Conservation (phyloP, 2,888 invertebrate species). For the Hyalella azteca region DNA sequence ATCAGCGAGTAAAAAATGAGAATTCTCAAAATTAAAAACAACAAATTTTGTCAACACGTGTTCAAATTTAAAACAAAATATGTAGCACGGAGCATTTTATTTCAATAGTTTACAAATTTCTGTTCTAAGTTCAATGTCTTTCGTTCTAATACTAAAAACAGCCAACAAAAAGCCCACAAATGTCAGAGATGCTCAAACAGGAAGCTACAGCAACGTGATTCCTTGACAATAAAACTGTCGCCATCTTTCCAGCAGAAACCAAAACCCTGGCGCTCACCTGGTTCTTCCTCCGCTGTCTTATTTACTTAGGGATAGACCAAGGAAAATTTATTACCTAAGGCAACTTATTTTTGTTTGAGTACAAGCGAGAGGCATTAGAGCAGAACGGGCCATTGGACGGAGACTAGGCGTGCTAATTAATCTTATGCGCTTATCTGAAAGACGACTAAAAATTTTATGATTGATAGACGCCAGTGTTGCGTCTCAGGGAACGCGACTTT, state of each 20-base stretch:
- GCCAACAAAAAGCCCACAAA: too few species aligned
- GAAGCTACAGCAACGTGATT: too few species aligned
- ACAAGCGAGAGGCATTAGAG: slow-evolving; percentile 32
- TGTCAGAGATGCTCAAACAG: too few species aligned
- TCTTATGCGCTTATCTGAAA: slow-evolving; percentile 20
- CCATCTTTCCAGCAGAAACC: not conserved
- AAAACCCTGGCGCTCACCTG: not conserved
- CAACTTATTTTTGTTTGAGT: slow-evolving; percentile 15
- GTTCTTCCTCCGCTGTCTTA: not conserved
- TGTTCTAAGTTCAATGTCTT: not conserved
- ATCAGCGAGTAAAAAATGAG: too few species aligned
- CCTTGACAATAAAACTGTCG: not conserved
- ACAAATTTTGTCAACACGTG: too few species aligned
- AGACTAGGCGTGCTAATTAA: slow-evolving; percentile 30
- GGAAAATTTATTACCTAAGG: slow-evolving; percentile 25
- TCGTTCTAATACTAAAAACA: too few species aligned
- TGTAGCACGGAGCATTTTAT: too few species aligned
- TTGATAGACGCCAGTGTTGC: slow-evolving; percentile 9
- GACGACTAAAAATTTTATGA: slow-evolving; percentile 31
- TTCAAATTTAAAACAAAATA: too few species aligned
- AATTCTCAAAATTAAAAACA: too few species aligned
- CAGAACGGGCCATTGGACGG: slow-evolving; percentile 15
- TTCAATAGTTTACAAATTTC: not conserved
- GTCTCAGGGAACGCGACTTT: slow-evolving; percentile 13
- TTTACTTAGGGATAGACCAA: slow-evolving; percentile 4